Evolutionary conservation across 2,888 invertebrate species (phyloP).

Genomic region (Dromius quadrimaculatus): DNA sequence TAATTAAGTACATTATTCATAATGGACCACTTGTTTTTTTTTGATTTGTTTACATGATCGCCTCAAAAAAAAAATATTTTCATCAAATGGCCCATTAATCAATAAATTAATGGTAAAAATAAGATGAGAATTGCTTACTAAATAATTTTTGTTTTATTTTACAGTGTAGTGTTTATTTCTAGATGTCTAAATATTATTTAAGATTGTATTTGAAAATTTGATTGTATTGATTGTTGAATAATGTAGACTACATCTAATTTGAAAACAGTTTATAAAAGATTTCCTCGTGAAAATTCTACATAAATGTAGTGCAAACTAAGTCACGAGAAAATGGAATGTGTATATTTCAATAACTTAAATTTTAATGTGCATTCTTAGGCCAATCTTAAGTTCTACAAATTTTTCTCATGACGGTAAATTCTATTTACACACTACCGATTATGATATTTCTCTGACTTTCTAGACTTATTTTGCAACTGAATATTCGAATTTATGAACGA

Average conservation of each 20-base stretch:
- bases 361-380: constrained; percentile 39
- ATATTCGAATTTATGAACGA: too few relatives aligned
- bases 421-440: constrained; percentile 20
- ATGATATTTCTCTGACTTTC: too few relatives aligned
- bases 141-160: constrained; percentile 39
- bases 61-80: too few relatives aligned
- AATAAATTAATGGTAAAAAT: not conserved
- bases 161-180: constrained; percentile 39
- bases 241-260: constrained; percentile 37
- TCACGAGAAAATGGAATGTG: constrained; percentile 43
- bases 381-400: constrained; percentile 29
- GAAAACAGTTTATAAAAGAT: constrained; percentile 42
- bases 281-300: constrained; percentile 27
- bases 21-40: too few relatives aligned
- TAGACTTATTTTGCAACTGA: too few relatives aligned
- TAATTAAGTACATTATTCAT: too few relatives aligned
- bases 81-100: too few relatives aligned
- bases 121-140: constrained; percentile 37
- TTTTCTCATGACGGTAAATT: constrained; percentile 15
- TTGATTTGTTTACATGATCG: too few relatives aligned
- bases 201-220: constrained; percentile 50
- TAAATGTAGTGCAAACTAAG: constrained; percentile 32
- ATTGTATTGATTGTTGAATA: constrained; percentile 42
- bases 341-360: constrained; percentile 45
- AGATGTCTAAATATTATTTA: constrained; percentile 40